Conservation (phyloP, 2,797 vertebrate species). For the Oryzias sinensis region DNA sequence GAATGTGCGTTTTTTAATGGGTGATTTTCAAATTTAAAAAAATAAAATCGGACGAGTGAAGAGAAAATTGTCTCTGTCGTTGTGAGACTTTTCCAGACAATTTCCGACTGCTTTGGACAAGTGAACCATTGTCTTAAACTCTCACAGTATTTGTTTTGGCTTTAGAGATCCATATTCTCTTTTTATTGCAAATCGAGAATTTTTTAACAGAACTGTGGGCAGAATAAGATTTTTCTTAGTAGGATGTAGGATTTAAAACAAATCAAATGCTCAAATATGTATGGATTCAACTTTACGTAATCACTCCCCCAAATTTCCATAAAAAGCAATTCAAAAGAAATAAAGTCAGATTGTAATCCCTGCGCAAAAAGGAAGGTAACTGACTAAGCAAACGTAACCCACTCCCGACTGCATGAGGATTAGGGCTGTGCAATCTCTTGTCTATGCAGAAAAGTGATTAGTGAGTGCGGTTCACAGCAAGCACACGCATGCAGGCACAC, state of each 20-base stretch:
- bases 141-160: slow-evolving; percentile 4
- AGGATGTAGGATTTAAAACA: too few relatives aligned
- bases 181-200: neutral
- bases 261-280: too few relatives aligned
- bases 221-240: neutral
- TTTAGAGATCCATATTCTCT: neutral
- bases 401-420: slow-evolving; percentile 51
- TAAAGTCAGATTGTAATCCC: slow-evolving; percentile 18
- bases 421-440: slow-evolving; percentile 47
- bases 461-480: slow-evolving; percentile 38
- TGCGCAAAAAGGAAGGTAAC: slow-evolving; percentile 26
- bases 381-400: slow-evolving; percentile 56
- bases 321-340: slow-evolving; percentile 7
- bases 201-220: neutral
- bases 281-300: too few relatives aligned
- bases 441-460: slow-evolving; percentile 68
- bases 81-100: slow-evolving; percentile 11
- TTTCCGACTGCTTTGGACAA: slow-evolving; percentile 7
- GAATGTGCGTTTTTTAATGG: slow-evolving; percentile 15
- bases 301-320: neutral
- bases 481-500: slow-evolving; percentile 32
- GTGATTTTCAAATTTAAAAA: slow-evolving; percentile 18
- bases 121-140: slow-evolving; percentile 20
- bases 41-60: slow-evolving; percentile 5
- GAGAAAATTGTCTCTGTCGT: slow-evolving; percentile 15